phyloP scores from a whole-genome alignment of 2,888 invertebrate species.

The Chymomyza caudatula region DNA sequence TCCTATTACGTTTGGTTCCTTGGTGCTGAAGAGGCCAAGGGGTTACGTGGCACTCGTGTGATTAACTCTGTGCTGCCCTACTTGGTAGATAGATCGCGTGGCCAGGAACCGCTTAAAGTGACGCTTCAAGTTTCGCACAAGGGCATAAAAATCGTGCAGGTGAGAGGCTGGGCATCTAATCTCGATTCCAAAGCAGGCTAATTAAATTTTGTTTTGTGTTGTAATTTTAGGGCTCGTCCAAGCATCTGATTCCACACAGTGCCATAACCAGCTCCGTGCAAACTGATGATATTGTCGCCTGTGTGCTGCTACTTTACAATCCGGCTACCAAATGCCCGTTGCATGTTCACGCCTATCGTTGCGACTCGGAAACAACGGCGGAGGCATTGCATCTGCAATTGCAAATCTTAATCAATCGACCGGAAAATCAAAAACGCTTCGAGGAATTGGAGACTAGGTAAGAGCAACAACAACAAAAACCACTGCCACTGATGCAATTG shows the following conservation, averaged over 20 bases:
- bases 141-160: conserved; percentile 96
- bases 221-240: conserved; percentile 82
- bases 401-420: conserved; percentile 87
- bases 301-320: conserved; percentile 94
- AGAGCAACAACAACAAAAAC: conserved; percentile 22
- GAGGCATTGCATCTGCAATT: conserved; percentile 90
- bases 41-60: conserved; percentile 89
- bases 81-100: conserved; percentile 89
- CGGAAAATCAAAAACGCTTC: conserved; percentile 92
- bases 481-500: conserved; percentile 24
- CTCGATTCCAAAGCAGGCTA: background rate
- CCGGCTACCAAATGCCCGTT: conserved; percentile 96
- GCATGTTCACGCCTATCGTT: conserved; percentile 96
- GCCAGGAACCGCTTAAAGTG: conserved; percentile 93
- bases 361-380: conserved; percentile 96
- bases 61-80: conserved; percentile 91
- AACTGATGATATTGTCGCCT: conserved; percentile 94
- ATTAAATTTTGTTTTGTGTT: background rate
- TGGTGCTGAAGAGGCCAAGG: conserved; percentile 96
- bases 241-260: conserved; percentile 96
- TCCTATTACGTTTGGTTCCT: conserved; percentile 96
- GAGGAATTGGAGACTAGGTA: conserved; percentile 85
- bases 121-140: conserved; percentile 94
- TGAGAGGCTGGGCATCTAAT: conserved; percentile 28
- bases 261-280: conserved; percentile 94